Evolutionary conservation across 2,888 invertebrate genomes (phyloP), one percentile per base, ranked within the genome.

Genomic region (Synanthedon myopaeformis): DNA sequence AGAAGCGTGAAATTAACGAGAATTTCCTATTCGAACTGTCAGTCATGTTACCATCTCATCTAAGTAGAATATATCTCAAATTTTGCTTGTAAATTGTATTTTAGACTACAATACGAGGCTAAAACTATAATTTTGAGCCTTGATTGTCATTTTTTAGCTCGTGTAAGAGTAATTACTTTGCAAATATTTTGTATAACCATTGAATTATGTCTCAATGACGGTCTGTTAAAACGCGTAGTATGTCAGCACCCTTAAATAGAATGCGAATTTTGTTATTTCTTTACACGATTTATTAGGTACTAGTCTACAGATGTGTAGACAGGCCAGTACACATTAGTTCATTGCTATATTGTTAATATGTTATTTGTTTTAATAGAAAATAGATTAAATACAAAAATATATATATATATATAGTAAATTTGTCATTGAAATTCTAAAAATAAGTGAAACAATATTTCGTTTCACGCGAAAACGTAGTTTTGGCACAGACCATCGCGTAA

Each of bases 191-290:
- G 45, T 35, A 35, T 13, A 45, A 45, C 11, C 13, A 14, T 45
- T 13, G 2, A 1, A 42, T 63, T 58, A 64, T 55, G 49, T 55
- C 51, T 11, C 58, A 45, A 45, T 45, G 45, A 13, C 14, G 14
- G 5, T n/a, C 45, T 10, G 42, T 13, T 23, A 23, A 45, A 5
- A n/a, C 14, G n/a, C 45, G 45, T 45, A 45, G n/a, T 45, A 45
- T 45, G 71, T 72, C 71, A 69, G 60, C 41, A 8, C 54, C 64
- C 62, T 61, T 62, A 72, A 72, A 72, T 72, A 45, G 45, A 45
- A 13, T 45, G 4, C 45, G 5, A 14, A 45, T 5, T 23, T 35
- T 8, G 10, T 35, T 35, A 10, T 35, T 35, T 35, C 35, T 35
- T 6, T 6, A 28, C 28, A 8, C 23, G 23, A 23, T 23, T 17